Evolutionary conservation across 1,140 invertebrate genomes (phyloP), one percentile per base, ranked within the genome.

Genomic region (Elymnias hypermnestra): DNA sequence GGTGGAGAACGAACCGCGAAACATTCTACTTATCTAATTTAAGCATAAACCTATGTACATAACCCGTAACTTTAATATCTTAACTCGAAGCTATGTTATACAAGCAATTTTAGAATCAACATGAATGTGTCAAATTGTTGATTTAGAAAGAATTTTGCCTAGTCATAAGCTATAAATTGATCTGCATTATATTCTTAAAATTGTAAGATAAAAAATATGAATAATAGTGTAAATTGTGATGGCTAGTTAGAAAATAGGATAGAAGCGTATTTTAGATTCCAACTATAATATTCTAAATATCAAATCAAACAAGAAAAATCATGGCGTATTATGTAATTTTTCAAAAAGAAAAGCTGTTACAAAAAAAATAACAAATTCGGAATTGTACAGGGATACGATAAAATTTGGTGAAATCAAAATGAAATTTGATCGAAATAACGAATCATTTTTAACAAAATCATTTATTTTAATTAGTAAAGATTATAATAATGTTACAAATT

Each of bases 91-190:
- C 33, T 36, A 33, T 8, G 17, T 28, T 21, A 21, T 21, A 4
- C 6, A 21, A 21, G 6, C 6, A 21, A 21, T 6, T 21, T 47
- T 40, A 47, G 22, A 47, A 36, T 41, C 45, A 33, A 39, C 45
- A 18, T 36, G 17, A 13, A 19, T 36, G 37, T 45, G 39, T 56
- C 29, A 37, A 45, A 41, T 29, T 45, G 47, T 56, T 46, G 48
- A 50, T 56, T 49, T 54, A 62, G 50, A 51, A 53, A 71, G 71
- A 79, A 74, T 67, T 78, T 75, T 78, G 73, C 72, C 79, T 84
- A 84, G 79, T 84, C 79, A 82, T 79, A 83, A 83, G 77, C 58
- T 81, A 68, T 76, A 72, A 74, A 71, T 83, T 71, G 70, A 72
- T 72, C 71, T 69, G 61, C 66, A 72, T 72, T 64, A 57, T 78